These are phyloP conservation scores for Mechanitis messenoides DNA, from an alignment of 2,888 invertebrate genomes.

Conservation along the genomic window DNA sequence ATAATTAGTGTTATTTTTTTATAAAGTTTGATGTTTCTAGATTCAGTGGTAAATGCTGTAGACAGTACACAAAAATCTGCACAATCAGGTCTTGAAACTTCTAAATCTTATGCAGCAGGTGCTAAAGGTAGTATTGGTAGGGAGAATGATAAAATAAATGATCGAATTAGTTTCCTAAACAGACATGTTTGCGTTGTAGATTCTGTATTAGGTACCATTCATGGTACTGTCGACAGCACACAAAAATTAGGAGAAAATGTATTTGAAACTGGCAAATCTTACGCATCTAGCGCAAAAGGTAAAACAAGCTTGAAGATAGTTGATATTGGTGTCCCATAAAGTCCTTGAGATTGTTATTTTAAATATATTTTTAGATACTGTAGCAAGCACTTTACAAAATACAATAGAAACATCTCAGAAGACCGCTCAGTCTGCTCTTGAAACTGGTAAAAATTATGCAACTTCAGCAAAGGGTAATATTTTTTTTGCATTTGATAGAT, in stretches of 20 bases:
- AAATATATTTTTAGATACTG: constrained; percentile 22
- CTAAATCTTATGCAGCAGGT: constrained; percentile 27
- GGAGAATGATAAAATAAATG: too few species aligned
- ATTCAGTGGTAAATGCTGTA: constrained; percentile 22
- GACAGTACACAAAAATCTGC: constrained; percentile 43
- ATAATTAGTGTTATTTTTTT: too few species aligned
- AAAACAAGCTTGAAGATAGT: too few species aligned
- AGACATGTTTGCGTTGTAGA: too few species aligned
- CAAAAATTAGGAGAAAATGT: constrained; percentile 49
- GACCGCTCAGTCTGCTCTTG: constrained; percentile 44
- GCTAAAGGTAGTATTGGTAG: constrained; percentile 16
- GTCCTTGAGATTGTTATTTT: too few species aligned
- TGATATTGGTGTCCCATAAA: too few species aligned
- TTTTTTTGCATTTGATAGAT: too few species aligned
- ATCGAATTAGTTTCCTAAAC: too few species aligned
- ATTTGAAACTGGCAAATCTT: constrained; percentile 46
- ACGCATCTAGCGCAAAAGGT: constrained; percentile 44
- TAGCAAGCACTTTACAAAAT: constrained; percentile 30
- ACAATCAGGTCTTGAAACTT: constrained; percentile 40
- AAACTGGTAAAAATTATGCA: constrained; percentile 46
- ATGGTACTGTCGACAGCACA: constrained; percentile 43
- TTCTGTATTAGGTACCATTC: constrained; percentile 12
- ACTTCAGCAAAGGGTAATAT: constrained; percentile 32
- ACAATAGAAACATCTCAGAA: constrained; percentile 34
- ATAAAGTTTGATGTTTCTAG: too few species aligned